phyloP scores from a whole-genome alignment of 2,113 vertebrate species.

The Spea multiplicata region DNA sequence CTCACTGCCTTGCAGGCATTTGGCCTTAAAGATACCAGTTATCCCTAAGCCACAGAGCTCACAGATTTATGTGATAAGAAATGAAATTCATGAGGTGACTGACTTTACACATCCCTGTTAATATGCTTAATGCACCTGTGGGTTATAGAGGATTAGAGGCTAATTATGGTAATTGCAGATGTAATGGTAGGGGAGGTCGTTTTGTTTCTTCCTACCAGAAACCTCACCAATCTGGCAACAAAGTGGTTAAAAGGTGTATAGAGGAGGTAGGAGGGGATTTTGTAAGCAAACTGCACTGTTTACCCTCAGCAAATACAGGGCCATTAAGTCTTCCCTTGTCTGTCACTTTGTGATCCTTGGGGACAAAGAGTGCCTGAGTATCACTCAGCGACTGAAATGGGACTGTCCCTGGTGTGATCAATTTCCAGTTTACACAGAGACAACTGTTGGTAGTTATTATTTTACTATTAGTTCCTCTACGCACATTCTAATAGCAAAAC shows the following conservation, averaged over 20 bases:
- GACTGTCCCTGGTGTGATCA: constrained; percentile 17
- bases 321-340: constrained; percentile 39
- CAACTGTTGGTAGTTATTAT: constrained; percentile 23
- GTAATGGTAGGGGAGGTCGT: background rate
- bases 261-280: constrained; percentile 41
- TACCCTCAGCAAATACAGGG: constrained; percentile 39
- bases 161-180: background rate
- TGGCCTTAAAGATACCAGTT: no score
- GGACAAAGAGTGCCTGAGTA: constrained; percentile 38
- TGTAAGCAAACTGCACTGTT: constrained; percentile 31
- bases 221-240: background rate
- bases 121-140: background rate
- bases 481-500: background rate
- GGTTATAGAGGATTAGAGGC: background rate
- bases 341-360: constrained; percentile 38
- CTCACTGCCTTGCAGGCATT: background rate
- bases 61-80: background rate
- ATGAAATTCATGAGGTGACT: background rate
- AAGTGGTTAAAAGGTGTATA: constrained; percentile 27
- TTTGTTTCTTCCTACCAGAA: background rate
- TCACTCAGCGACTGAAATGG: constrained; percentile 37
- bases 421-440: constrained; percentile 21
- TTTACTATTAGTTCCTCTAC: constrained; percentile 6
- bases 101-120: background rate
- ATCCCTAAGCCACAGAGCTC: no score